A percentile compares a stretch with the other conserved stretches of the same genome.
phyloP scores from a whole-genome alignment of 2,797 vertebrate species.

The Neostethus bicornis region DNA sequence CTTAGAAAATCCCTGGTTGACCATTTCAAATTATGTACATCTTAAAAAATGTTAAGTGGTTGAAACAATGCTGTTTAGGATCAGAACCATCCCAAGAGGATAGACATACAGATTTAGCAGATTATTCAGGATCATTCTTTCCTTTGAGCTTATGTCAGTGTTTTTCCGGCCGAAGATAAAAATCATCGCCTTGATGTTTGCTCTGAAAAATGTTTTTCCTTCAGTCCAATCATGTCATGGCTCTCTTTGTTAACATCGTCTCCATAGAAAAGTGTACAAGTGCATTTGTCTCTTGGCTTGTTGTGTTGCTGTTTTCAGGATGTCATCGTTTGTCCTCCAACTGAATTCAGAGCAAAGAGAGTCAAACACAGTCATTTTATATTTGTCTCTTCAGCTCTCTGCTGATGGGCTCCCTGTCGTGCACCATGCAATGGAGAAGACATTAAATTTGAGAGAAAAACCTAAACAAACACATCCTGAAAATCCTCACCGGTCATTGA shows the following conservation, averaged over 20 bases:
- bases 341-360: conserved; percentile 72
- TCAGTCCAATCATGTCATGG: conserved; percentile 65
- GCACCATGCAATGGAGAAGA: conserved; percentile 33
- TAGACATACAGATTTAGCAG: conserved; percentile 36
- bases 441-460: conserved; percentile 7
- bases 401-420: conserved; percentile 75
- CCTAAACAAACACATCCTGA: conserved; percentile 7
- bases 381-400: conserved; percentile 73
- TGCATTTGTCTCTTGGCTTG: conserved; percentile 19
- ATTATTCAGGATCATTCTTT: conserved; percentile 49
- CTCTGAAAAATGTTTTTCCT: conserved; percentile 60
- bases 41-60: conserved; percentile 45
- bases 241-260: conserved; percentile 17
- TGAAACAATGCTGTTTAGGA: conserved; percentile 61
- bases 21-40: conserved; percentile 54
- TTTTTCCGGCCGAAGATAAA: conserved; percentile 45
- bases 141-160: conserved; percentile 58
- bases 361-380: conserved; percentile 72
- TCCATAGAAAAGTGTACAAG: conserved; percentile 18
- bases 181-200: conserved; percentile 61
- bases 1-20: conserved; percentile 31
- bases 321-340: conserved; percentile 78
- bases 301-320: conserved; percentile 46
- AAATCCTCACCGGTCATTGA: conserved; percentile 3
- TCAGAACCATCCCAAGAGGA: conserved; percentile 42